phyloP scores from a whole-genome alignment of 2,113 vertebrate species.

The Actenoides lindsayi region DNA sequence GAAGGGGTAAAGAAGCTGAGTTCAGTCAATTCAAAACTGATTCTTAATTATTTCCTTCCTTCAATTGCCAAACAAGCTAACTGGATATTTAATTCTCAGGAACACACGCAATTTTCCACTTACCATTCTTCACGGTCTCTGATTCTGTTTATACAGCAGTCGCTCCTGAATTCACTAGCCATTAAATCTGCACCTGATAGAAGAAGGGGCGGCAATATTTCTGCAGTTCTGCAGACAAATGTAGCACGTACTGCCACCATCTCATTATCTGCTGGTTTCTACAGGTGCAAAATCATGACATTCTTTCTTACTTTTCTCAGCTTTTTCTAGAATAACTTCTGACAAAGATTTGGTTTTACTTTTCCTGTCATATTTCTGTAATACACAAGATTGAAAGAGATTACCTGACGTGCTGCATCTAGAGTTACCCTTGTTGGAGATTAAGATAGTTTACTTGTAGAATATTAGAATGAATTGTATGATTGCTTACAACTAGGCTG shows the following conservation, averaged over 20 bases:
- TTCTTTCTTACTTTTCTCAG: background rate
- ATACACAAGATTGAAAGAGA: background rate
- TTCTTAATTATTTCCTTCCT: background rate
- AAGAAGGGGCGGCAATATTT: background rate
- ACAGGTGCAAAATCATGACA: background rate
- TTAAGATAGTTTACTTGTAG: background rate
- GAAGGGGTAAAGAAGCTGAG: background rate
- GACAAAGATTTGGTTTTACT: background rate
- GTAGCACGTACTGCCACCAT: background rate
- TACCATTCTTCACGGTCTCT: background rate
- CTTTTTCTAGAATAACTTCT: background rate
- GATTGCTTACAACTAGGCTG: background rate
- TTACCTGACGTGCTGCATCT: background rate
- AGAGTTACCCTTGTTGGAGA: background rate
- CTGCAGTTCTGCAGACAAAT: background rate
- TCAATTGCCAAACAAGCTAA: background rate
- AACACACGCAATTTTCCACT: background rate
- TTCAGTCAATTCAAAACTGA: background rate
- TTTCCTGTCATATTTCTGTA: background rate
- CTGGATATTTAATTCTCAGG: background rate
- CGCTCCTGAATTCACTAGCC: background rate
- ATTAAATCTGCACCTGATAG: background rate
- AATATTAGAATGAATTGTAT: background rate
- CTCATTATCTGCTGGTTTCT: background rate
- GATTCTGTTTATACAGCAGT: background rate